These are phyloP conservation scores for Tragulus kanchil DNA, from an alignment of 2,113 vertebrate species.

Conservation along the genomic window DNA sequence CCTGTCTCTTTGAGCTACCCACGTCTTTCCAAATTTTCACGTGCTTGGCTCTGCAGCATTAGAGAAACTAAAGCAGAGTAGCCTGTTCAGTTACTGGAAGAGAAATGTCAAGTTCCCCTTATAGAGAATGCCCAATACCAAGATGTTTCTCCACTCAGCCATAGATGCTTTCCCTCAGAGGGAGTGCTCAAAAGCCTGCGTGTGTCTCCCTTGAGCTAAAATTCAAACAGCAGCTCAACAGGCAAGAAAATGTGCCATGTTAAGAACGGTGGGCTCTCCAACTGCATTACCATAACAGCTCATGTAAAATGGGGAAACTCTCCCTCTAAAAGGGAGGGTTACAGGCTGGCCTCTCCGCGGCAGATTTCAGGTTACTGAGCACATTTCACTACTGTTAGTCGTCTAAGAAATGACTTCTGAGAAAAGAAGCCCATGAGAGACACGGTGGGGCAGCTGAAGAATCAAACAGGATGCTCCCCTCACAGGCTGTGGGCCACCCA, in stretches of 20 bases:
- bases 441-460: conserved; percentile 39
- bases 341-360: not conserved
- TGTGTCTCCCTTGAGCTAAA: conserved; percentile 65
- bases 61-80: conserved; percentile 32
- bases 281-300: conserved; percentile 56
- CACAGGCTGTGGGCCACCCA: conserved; percentile 34
- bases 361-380: conserved; percentile 38
- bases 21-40: conserved; percentile 48
- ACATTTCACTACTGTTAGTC: not conserved
- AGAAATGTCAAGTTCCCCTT: conserved; percentile 50
- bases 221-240: conserved; percentile 64
- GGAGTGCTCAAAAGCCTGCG: conserved; percentile 37
- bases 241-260: conserved; percentile 51
- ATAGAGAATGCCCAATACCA: conserved; percentile 1
- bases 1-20: conserved; percentile 3
- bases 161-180: conserved; percentile 14
- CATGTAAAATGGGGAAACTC: conserved; percentile 39
- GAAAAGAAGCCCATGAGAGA: conserved; percentile 27
- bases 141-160: conserved; percentile 70
- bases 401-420: conserved; percentile 66
- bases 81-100: conserved; percentile 12
- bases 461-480: conserved; percentile 52
- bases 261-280: conserved; percentile 14
- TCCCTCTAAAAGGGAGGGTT: not conserved
- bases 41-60: conserved; percentile 29